Percentiles rank a stretch among this genome's conserved stretches.
phyloP scores from a whole-genome alignment of 2,888 invertebrate species.

The Pilophorus perplexus region DNA sequence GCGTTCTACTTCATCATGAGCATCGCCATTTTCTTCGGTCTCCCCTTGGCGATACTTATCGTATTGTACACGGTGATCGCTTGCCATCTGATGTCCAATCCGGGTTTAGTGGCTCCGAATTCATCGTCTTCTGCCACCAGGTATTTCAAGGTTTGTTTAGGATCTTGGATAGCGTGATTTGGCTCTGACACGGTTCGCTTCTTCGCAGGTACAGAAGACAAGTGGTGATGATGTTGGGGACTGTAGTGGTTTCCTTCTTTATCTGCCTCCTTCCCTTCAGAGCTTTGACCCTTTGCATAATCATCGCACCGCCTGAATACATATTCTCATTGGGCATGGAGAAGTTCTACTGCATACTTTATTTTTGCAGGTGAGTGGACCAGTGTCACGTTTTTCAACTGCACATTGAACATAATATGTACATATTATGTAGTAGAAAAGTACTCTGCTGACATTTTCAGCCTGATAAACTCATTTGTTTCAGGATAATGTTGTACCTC shows the following conservation, averaged over 20 bases:
- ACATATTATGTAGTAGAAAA: too few species aligned
- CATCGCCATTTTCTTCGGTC: constrained; percentile 78
- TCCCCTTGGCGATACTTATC: constrained; percentile 77
- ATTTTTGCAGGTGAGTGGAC: constrained; percentile 61
- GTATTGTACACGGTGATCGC: constrained; percentile 83
- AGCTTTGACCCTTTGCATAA: constrained; percentile 82
- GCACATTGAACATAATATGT: too few species aligned
- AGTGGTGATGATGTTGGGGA: constrained; percentile 81
- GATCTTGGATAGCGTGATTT: too few species aligned
- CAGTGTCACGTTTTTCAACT: too few species aligned
- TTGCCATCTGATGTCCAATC: constrained; percentile 77
- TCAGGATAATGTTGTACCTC: constrained; percentile 76
- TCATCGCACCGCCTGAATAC: constrained; percentile 66
- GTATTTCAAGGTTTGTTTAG: constrained; percentile 26
- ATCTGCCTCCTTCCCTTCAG: constrained; percentile 85
- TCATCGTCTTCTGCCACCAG: constrained; percentile 52
- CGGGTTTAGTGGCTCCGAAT: constrained; percentile 64
- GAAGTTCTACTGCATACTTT: constrained; percentile 76
- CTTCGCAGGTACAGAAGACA: constrained; percentile 48
- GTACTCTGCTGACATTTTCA: too few species aligned
- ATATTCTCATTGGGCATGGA: constrained; percentile 69
- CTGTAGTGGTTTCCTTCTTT: constrained; percentile 87
- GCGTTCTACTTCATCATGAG: constrained; percentile 76
- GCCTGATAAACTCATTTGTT: background rate
- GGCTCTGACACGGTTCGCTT: background rate